Percentiles rank a stretch among this genome's conserved stretches.
These are phyloP conservation scores for Lindbergichthys nudifrons DNA, from an alignment of 2,797 vertebrate genomes.

Conservation along the genomic window DNA sequence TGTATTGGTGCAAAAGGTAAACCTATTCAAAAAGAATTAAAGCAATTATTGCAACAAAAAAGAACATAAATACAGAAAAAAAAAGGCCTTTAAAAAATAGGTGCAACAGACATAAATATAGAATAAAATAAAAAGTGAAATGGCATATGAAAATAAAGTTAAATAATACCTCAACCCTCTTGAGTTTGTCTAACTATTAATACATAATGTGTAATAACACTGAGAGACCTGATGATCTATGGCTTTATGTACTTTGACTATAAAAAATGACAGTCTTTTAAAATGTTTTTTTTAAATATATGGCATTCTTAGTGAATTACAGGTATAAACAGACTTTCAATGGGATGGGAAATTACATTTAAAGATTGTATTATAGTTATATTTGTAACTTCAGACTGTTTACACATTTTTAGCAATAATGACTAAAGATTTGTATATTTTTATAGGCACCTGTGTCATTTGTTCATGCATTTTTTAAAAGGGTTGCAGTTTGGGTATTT, in stretches of 20 bases:
- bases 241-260: not conserved
- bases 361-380: not conserved
- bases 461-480: not conserved
- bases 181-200: not conserved
- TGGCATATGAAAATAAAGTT: no score
- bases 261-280: not conserved
- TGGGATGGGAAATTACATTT: not conserved
- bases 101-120: no score
- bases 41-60: no score
- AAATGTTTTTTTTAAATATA: not conserved
- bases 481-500: not conserved
- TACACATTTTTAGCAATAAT: not conserved
- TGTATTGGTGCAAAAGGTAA: no score
- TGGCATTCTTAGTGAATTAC: not conserved
- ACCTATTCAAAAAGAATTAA: no score
- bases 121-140: no score
- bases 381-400: not conserved
- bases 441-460: not conserved
- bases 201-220: not conserved
- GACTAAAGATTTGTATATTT: not conserved
- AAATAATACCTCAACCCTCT: not conserved
- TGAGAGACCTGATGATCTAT: not conserved
- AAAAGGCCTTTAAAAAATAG: no score
- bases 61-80: no score
- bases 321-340: not conserved